Evolutionary conservation across 2,797 vertebrate species (phyloP).

Genomic region (Babyrousa celebensis): DNA sequence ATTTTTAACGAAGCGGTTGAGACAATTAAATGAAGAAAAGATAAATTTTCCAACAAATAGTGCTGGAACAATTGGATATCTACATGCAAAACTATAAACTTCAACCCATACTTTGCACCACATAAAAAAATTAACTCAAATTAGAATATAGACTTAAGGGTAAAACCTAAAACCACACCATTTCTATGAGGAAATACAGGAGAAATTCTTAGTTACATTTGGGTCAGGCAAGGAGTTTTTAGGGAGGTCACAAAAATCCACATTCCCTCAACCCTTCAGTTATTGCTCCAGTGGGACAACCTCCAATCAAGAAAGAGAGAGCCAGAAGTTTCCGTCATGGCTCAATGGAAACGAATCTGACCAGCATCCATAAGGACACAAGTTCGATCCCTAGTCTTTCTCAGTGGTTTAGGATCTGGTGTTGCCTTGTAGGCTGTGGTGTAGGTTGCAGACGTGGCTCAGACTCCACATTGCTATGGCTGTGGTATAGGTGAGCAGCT

Average conservation of each 20-base stretch:
- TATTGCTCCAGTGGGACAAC: not conserved
- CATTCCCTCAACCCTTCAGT: not conserved
- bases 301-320: not conserved
- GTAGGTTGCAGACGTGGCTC: no score
- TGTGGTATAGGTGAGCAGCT: no score
- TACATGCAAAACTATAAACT: not conserved
- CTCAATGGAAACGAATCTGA: no score
- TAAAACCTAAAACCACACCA: not conserved
- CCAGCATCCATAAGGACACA: not conserved
- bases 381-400: not conserved
- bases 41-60: not conserved
- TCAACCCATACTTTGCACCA: not conserved
- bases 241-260: not conserved
- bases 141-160: not conserved
- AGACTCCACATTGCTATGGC: no score
- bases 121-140: not conserved
- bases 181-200: slow-evolving; percentile 5
- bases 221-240: not conserved
- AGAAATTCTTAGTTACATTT: slow-evolving; percentile 30
- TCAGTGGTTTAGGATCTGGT: no score
- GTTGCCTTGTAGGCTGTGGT: no score
- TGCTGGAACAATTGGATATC: not conserved
- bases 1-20: not conserved
- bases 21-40: slow-evolving; percentile 51
- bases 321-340: no score